These are phyloP conservation scores for Lasiurus cinereus DNA, from an alignment of 2,113 vertebrate species.

Conservation along the genomic window DNA sequence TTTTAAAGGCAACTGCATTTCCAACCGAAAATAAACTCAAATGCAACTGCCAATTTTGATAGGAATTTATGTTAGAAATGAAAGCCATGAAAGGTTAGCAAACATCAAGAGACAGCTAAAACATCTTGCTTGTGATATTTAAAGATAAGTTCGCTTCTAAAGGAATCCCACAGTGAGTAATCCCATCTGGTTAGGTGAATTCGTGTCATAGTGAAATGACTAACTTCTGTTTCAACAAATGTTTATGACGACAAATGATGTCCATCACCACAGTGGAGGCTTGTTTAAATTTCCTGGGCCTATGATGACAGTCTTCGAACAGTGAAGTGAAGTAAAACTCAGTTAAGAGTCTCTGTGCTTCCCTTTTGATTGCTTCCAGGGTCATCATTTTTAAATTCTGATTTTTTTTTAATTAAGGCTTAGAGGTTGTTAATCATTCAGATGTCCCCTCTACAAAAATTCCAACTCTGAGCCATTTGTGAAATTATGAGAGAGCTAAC, in stretches of 20 bases:
- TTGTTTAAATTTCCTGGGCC: not conserved
- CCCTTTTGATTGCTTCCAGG: slow-evolving; percentile 7
- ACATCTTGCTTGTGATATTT: slow-evolving; percentile 71
- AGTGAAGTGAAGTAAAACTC: not conserved
- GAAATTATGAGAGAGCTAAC: slow-evolving; percentile 61
- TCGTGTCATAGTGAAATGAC: slow-evolving; percentile 45
- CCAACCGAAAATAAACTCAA: slow-evolving; percentile 54
- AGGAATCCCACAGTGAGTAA: slow-evolving; percentile 59
- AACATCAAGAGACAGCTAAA: slow-evolving; percentile 67
- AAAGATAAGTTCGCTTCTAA: slow-evolving; percentile 53
- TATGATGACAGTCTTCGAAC: not conserved
- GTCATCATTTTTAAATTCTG: slow-evolving; percentile 40
- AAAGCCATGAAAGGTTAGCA: slow-evolving; percentile 72
- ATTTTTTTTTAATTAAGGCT: slow-evolving; percentile 40
- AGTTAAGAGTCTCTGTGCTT: not conserved
- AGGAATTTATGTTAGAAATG: slow-evolving; percentile 75
- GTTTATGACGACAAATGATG: slow-evolving; percentile 54
- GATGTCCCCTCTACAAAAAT: slow-evolving; percentile 23
- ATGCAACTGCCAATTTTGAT: slow-evolving; percentile 60
- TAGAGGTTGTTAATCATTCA: slow-evolving; percentile 56
- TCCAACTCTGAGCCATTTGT: slow-evolving; percentile 57
- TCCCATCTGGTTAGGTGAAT: slow-evolving; percentile 63
- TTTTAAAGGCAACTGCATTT: slow-evolving; percentile 18
- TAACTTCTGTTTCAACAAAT: slow-evolving; percentile 67
- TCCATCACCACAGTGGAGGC: not conserved